Evolutionary conservation across 2,113 vertebrate genomes (phyloP).

Genomic region (Monopterus albus): DNA sequence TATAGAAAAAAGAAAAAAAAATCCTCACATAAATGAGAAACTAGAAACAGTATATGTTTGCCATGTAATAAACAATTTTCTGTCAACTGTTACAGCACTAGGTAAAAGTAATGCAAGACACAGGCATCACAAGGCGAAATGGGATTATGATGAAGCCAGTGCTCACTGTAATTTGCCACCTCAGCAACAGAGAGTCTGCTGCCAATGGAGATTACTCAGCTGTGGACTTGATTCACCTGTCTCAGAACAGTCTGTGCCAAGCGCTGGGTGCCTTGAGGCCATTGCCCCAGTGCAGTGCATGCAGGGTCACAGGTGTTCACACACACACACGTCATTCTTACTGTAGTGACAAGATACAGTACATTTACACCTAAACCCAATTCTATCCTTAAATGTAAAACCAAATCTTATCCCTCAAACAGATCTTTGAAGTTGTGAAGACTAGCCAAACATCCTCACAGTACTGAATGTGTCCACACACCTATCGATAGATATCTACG

Average conservation of each 20-base stretch:
- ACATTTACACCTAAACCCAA: too few species aligned
- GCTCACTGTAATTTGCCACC: slow-evolving; percentile 33
- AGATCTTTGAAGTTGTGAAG: too few species aligned
- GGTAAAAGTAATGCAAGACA: not conserved
- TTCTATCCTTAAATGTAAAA: too few species aligned
- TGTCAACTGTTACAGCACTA: not conserved
- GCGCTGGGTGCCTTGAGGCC: slow-evolving; percentile 44
- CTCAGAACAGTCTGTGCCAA: slow-evolving; percentile 47
- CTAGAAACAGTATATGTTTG: not conserved
- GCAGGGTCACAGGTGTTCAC: slow-evolving; percentile 51
- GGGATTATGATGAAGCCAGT: slow-evolving; percentile 2
- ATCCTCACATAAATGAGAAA: not conserved
- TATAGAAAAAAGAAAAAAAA: not conserved
- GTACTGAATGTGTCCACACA: too few species aligned
- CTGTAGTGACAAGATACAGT: too few species aligned
- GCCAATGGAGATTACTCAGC: slow-evolving; percentile 61
- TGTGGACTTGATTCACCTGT: slow-evolving; percentile 62
- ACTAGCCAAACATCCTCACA: too few species aligned
- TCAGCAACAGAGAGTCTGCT: slow-evolving; percentile 43
- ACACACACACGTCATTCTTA: slow-evolving; percentile 26
- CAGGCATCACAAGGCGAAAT: slow-evolving; percentile 4
- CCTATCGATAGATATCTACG: slow-evolving; percentile 25
- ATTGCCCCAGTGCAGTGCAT: slow-evolving; percentile 33
- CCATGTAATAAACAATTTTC: not conserved
- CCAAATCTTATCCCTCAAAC: too few species aligned